These are phyloP conservation scores for Montipora cactus DNA, from an alignment of 64 coral and sea anemone species.

Conservation along the genomic window DNA sequence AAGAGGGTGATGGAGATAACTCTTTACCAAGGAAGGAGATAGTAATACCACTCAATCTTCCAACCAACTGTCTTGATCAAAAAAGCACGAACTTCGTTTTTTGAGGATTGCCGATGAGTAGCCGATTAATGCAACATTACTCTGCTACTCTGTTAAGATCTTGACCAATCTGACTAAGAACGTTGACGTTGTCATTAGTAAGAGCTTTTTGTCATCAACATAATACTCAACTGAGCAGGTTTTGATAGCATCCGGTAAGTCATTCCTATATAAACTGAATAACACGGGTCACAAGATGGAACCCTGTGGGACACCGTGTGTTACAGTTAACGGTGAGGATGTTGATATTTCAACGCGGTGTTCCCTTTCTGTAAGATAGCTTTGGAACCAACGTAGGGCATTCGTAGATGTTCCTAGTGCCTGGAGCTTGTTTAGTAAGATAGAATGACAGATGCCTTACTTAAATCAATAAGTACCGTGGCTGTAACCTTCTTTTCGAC, in stretches of 20 bases:
- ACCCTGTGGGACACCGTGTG: too few species aligned
- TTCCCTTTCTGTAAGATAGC: too few species aligned
- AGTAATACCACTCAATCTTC: not conserved
- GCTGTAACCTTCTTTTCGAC: too few species aligned
- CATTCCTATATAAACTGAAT: not conserved
- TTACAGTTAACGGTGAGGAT: too few species aligned
- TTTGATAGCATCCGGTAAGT: not conserved
- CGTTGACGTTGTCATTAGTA: not conserved
- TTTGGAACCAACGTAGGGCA: too few species aligned
- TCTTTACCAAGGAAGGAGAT: not conserved
- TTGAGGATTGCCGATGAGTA: not conserved
- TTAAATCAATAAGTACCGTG: too few species aligned
- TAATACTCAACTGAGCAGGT: slow-evolving; percentile 1
- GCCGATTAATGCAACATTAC: slow-evolving; percentile 8
- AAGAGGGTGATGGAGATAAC: not conserved
- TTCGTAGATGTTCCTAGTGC: too few species aligned
- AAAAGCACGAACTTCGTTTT: not conserved
- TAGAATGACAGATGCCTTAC: too few species aligned
- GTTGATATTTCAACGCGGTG: too few species aligned
- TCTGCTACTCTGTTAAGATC: slow-evolving; percentile 9
- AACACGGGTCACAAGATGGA: too few species aligned
- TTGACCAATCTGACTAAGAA: not conserved
- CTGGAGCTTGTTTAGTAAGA: too few species aligned
- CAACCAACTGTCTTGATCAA: not conserved
- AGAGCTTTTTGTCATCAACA: slow-evolving; percentile 8